These are phyloP conservation scores for Drosophila simulans DNA, from an alignment of 1,140 invertebrate genomes.

Conservation along the genomic window DNA sequence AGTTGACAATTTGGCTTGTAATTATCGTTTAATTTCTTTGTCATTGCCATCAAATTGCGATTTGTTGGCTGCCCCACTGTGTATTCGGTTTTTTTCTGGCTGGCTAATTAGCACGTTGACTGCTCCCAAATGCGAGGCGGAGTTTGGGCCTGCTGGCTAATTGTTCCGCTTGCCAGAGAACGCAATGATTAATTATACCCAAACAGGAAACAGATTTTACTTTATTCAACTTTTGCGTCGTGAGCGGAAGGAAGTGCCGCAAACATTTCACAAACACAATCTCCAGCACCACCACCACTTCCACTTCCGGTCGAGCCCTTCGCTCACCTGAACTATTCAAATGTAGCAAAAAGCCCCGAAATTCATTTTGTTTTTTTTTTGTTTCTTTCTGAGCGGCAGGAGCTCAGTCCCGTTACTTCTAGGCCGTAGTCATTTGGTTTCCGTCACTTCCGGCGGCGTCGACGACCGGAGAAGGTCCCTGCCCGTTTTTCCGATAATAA, in stretches of 20 bases:
- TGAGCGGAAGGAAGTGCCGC: conserved; percentile 77
- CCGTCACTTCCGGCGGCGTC: conserved; percentile 66
- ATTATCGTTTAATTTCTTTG: conserved; percentile 57
- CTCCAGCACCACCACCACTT: conserved; percentile 9
- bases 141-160: conserved; percentile 50
- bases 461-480: conserved; percentile 23
- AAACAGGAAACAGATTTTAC: conserved; percentile 83
- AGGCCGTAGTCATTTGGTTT: conserved; percentile 74
- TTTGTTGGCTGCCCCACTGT: conserved; percentile 46
- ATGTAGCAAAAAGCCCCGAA: conserved; percentile 25
- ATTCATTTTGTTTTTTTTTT: conserved; percentile 62
- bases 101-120: conserved; percentile 77
- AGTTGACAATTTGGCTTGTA: conserved; percentile 17
- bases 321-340: conserved; percentile 71
- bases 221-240: conserved; percentile 76
- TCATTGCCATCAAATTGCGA: conserved; percentile 67
- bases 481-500: conserved; percentile 74
- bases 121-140: conserved; percentile 57
- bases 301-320: conserved; percentile 57
- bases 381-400: conserved; percentile 43
- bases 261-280: conserved; percentile 78
- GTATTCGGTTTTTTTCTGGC: conserved; percentile 26
- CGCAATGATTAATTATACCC: conserved; percentile 82
- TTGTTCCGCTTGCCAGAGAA: conserved; percentile 74
- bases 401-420: conserved; percentile 13